Percentiles rank a stretch among this genome's conserved stretches.
Conservation (phyloP, 2,797 vertebrate genomes). For the Micrastur ruficollis region DNA sequence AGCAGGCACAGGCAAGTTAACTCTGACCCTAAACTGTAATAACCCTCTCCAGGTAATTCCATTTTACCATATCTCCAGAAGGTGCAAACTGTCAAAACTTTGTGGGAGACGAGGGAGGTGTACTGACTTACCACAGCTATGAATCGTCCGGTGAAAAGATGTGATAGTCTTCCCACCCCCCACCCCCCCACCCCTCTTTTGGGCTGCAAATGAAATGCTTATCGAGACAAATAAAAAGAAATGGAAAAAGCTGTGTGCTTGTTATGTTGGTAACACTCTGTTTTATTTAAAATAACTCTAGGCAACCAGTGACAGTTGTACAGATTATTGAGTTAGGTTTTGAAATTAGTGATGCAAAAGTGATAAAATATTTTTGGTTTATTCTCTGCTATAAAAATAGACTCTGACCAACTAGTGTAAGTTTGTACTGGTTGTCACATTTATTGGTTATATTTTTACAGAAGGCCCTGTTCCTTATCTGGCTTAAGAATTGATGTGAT, state of each 20-base stretch:
- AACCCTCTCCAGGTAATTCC: background rate
- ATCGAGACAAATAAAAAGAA: background rate
- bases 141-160: background rate
- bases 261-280: background rate
- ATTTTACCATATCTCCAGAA: background rate
- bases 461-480: background rate
- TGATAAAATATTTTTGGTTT: background rate
- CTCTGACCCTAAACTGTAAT: background rate
- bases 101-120: background rate
- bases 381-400: background rate
- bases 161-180: background rate
- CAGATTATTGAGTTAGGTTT: background rate
- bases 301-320: background rate
- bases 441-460: background rate
- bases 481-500: background rate
- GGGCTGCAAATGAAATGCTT: background rate
- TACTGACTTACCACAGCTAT: background rate
- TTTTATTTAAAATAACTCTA: background rate
- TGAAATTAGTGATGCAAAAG: background rate
- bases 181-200: background rate
- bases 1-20: background rate
- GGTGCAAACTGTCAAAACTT: background rate
- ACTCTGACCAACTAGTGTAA: background rate
- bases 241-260: background rate
- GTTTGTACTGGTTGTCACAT: background rate